Percentiles rank a stretch among this genome's conserved stretches.
These are phyloP conservation scores for Synanthedon andrenaeformis DNA, from an alignment of 2,888 invertebrate species.

Conservation along the genomic window DNA sequence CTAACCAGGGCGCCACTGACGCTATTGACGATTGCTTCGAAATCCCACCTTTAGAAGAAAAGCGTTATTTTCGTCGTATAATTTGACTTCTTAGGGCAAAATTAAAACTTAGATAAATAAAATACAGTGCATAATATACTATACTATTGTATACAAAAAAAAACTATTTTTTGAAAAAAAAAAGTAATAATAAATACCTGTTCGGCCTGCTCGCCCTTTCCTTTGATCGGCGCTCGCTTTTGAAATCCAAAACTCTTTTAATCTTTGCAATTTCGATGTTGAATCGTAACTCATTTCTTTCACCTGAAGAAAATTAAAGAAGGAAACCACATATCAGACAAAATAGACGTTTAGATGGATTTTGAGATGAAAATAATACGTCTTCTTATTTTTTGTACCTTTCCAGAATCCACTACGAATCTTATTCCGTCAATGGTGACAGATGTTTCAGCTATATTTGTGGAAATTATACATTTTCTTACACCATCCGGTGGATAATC, in stretches of 20 bases:
- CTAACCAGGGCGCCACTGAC: too few relatives aligned
- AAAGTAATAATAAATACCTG: conserved; percentile 50
- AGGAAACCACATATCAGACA: neutral
- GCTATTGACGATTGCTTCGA: too few relatives aligned
- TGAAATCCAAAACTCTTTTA: conserved; percentile 97
- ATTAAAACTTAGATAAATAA: too few relatives aligned
- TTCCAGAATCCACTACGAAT: conserved; percentile 97
- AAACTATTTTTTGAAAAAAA: too few relatives aligned
- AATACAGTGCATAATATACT: too few relatives aligned
- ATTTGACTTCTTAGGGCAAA: too few relatives aligned
- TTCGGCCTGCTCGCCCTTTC: conserved; percentile 95
- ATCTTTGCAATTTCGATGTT: conserved; percentile 86
- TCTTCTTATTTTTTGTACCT: conserved; percentile 62
- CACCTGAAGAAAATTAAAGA: conserved; percentile 36
- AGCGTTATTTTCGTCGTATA: too few relatives aligned
- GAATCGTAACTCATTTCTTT: conserved; percentile 98
- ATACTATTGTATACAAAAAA: too few relatives aligned
- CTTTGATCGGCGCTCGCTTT: conserved; percentile 97
- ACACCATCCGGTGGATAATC: conserved; percentile 95
- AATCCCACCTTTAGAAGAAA: too few relatives aligned
- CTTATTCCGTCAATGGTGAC: conserved; percentile 98
- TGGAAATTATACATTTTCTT: conserved; percentile 96
- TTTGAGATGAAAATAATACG: neutral
- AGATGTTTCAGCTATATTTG: conserved; percentile 99
- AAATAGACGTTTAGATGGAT: neutral